Evolutionary conservation across 64 coral and sea anemone species (phyloP), one percentile per base, ranked within the genome.

Genomic region (Pachyseris speciosa): DNA sequence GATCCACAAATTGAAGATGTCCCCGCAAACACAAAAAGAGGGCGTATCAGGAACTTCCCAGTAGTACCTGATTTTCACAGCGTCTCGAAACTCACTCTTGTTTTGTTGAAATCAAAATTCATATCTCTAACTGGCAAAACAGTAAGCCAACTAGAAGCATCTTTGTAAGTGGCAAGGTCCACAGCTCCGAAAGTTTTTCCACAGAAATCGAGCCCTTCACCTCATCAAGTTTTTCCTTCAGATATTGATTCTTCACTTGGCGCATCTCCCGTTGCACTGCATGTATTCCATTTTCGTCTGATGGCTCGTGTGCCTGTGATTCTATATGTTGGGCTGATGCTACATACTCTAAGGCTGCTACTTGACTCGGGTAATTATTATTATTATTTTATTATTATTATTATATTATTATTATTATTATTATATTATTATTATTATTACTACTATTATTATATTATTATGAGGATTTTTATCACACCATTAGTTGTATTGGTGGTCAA

Each of bases 141-240:
- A 19, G 86, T 76, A 12, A 88, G 86, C 68, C 86, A 88, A n/a
- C 58, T 88, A n/a, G 69, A 88, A 8, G 86, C 49, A 59, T 69
- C 70, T 75, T 88, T 76, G 22, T 88, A 49, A 37, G 69, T 36
- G 2, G 86, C 70, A 37, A 88, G 72, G 4, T 6, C 43, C 43
- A 11, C 43, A 45, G 43, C 43, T 45, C 43, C 11, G 4, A 45
- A 45, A 45, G 43, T 45, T 45, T 45, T 45, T 45, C 43, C 43
- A 11, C 43, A 11, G 43, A 45, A 45, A 45, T 45, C 43, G 43
- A 45, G 43, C 43, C 43, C 43, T 45, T 45, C 43, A 45, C 43
- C 43, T 45, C 57, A 60, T 60, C 17, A 60, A 60, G 5, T 60
- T 60, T 60, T 60, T 60, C 57, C n/a, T 60, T 60, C 57, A 60